These are phyloP conservation scores for Chamaetylas fuelleborni DNA, from an alignment of 2,113 vertebrate species.

Conservation along the genomic window DNA sequence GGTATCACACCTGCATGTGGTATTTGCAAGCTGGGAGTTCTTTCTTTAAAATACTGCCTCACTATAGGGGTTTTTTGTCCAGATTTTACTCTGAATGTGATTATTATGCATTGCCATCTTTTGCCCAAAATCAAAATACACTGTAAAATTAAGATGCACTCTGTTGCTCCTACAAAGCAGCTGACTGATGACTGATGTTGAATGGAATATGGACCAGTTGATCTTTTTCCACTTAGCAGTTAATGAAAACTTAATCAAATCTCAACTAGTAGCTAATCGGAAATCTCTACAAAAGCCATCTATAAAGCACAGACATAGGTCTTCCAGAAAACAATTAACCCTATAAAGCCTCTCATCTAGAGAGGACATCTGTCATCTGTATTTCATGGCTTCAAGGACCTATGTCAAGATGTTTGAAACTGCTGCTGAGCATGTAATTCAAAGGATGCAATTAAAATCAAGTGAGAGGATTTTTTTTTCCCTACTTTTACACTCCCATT, in stretches of 20 bases:
- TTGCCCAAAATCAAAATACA: not conserved
- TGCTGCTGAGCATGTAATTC: not conserved
- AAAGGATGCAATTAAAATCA: not conserved
- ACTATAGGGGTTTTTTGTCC: not conserved
- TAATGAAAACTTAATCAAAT: not conserved
- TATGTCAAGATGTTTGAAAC: not conserved
- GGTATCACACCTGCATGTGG: not conserved
- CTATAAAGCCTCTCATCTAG: not conserved
- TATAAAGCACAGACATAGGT: not conserved
- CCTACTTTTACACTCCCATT: not conserved
- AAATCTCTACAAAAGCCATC: not conserved
- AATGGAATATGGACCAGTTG: not conserved
- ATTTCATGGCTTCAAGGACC: not conserved
- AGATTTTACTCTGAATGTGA: not conserved
- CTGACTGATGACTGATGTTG: not conserved
- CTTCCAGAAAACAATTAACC: not conserved
- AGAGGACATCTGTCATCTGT: not conserved
- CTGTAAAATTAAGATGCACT: not conserved
- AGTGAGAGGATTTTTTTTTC: not conserved
- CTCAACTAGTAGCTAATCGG: not conserved
- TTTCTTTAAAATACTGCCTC: not conserved
- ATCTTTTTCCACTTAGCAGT: not conserved
- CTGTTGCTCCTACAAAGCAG: not conserved
- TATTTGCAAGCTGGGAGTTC: conserved; percentile 4
- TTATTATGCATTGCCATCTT: not conserved